Evolutionary conservation across 2,797 vertebrate genomes (phyloP), one percentile per base, ranked within the genome.

Genomic region (Sphaeramia orbicularis): DNA sequence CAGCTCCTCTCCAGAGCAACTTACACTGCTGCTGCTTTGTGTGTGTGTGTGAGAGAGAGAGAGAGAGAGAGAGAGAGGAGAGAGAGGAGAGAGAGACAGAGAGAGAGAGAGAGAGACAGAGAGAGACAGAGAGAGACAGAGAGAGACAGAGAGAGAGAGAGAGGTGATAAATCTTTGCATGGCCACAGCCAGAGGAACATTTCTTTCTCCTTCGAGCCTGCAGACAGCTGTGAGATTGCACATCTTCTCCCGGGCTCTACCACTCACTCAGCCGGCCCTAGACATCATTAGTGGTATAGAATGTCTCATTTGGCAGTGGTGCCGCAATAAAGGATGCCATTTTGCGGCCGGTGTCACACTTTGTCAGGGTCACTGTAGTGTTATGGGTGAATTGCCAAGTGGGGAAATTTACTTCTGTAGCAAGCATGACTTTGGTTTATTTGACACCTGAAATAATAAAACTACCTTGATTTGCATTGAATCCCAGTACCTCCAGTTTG

Each of bases 171-270:
- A 91, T 91, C 81, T 66, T 60, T 73, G 62, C 81, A 55, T 27
- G 14, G 42, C 68, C 49, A 19, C 42, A 71, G 78, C 78, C 78
- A 76, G 58, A 80, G 48, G 62, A 80, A 60, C 76, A 79, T 83
- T 82, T 81, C 72, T 74, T 76, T 60, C 63, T 80, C 42, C 60
- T 74, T 65, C 41, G 15, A 21, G 65, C 47, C 67, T 85, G 41
- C 76, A 87, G 83, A 85, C 85, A 84, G 86, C 80, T 86, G 87
- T 76, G 81, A 86, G 80, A 73, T 70, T 79, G 63, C 49, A 58
- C 80, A 61, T 72, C 55, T 77, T 35, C 69, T 59, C 63, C 71
- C 55, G 14, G 35, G 53, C 27, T 76, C 67, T 35, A 16, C 32
- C 42, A 61, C 71, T 72, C 63, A 49, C 48, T 58, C 53, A 49